Conservation (phyloP, 2,797 vertebrate species). For the Crocodylus rhombifer region DNA sequence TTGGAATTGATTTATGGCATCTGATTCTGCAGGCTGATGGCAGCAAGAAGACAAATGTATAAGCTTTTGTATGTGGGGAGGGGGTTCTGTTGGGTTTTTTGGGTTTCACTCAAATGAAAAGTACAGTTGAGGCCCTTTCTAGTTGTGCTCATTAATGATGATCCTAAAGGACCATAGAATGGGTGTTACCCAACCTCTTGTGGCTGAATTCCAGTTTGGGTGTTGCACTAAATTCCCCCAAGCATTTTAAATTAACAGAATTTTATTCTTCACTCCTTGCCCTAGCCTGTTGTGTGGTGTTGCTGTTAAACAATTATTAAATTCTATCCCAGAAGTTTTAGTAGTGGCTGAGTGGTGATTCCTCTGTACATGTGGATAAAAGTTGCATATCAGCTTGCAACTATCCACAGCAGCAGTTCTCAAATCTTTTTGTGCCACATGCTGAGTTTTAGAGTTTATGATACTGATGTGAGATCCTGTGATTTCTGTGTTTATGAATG, state of each 20-base stretch:
- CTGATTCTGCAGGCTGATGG: background rate
- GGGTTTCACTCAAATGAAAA: background rate
- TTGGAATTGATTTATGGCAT: background rate
- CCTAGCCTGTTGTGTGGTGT: slow-evolving; percentile 63
- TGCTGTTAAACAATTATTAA: slow-evolving; percentile 3
- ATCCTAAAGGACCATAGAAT: slow-evolving; percentile 36
- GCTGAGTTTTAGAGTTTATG: too few species aligned
- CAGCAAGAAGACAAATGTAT: background rate
- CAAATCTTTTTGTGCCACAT: too few species aligned
- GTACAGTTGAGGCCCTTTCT: slow-evolving; percentile 18
- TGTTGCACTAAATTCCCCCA: slow-evolving; percentile 61
- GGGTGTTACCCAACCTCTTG: slow-evolving; percentile 70
- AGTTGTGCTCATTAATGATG: background rate
- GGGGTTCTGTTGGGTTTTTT: too few species aligned
- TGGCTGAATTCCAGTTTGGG: slow-evolving; percentile 66
- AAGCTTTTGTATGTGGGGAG: background rate
- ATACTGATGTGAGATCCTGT: too few species aligned
- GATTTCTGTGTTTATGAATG: too few species aligned
- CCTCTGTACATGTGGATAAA: slow-evolving; percentile 49
- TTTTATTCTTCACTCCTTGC: slow-evolving; percentile 58
- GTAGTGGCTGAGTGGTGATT: slow-evolving; percentile 52
- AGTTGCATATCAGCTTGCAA: background rate
- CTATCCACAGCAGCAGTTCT: too few species aligned
- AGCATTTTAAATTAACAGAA: slow-evolving; percentile 4
- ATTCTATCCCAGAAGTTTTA: slow-evolving; percentile 65